phyloP scores from a whole-genome alignment of 2,888 invertebrate genomes.

The Seladonia tumulorum region DNA sequence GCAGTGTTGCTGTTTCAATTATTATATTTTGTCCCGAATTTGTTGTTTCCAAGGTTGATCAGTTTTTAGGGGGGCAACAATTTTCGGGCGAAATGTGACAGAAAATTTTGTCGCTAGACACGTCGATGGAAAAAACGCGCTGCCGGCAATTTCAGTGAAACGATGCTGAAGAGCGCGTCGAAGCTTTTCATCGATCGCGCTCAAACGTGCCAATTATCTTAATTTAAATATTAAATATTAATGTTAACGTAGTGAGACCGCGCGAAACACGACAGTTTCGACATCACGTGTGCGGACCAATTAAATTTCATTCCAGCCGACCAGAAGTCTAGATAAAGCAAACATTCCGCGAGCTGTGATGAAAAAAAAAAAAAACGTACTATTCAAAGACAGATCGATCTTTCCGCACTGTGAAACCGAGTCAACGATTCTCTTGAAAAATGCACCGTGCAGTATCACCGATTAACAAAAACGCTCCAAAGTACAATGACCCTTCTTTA shows the following conservation, averaged over 20 bases:
- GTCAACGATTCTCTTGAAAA: background rate
- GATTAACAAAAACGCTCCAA: no score
- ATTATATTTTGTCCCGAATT: background rate
- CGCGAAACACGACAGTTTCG: background rate
- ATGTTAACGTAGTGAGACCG: slow-evolving; percentile 17
- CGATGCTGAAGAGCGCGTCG: background rate
- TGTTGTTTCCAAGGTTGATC: background rate
- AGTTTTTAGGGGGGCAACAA: background rate
- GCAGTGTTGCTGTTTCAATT: background rate
- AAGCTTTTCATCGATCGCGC: slow-evolving; percentile 10
- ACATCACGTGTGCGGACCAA: background rate
- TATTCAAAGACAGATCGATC: background rate
- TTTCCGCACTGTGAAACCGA: no score
- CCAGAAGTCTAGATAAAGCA: background rate
- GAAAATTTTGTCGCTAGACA: background rate
- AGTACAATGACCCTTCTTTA: background rate
- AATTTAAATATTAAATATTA: no score
- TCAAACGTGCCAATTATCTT: slow-evolving; percentile 19
- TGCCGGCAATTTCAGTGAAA: slow-evolving; percentile 18
- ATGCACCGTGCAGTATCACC: background rate
- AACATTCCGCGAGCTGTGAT: background rate
- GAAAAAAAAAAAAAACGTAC: no score
- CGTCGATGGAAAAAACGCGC: background rate
- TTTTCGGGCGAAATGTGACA: background rate
- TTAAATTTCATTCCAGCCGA: background rate